Evolutionary conservation across 2,113 vertebrate species (phyloP), one percentile per base, ranked within the genome.

Genomic region (Genyomyrus donnyi): DNA sequence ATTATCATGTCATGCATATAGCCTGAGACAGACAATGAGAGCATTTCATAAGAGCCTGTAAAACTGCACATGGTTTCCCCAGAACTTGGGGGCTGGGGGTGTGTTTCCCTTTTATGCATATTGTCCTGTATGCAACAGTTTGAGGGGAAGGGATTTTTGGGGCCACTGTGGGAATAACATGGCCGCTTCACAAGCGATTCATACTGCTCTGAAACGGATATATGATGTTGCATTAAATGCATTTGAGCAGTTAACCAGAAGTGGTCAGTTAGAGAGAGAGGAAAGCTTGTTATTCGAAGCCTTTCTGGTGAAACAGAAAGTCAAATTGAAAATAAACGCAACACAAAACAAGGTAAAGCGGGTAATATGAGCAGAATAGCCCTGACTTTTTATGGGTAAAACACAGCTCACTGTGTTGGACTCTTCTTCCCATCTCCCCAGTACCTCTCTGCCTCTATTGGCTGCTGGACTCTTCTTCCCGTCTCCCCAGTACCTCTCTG

Each of bases 151-250:
- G 1, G 58, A n/a, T n/a, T 62, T 62, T 62, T 66, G 58, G 58
- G 7, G 3, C 24, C 7, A n/a, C n/a, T 66, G 24, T 66, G 58
- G 2, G n/a, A 13, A 66, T 27, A 66, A 27, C n/a, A 53, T 5
- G 17, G 3, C 2, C 10, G 98, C 96, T 98, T 98, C 97, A 98
- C 97, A 96, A 97, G 97, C 91, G 97, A 97, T 96, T 98, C 97
- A 93, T 98, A 98, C 95, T 98, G 97, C 96, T 98, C 97, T 98
- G 94, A 66, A 93, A 93, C 88, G 35, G 87, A 91, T 89, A 88
- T 42, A 39, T 6, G 53, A 19, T 27, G 9, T 62, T 11, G 24
- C 7, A 66, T 66, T 27, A 66, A 66, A 27, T 3, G 58, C 62
- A 2, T 66, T 66, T 5, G 35, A 27, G 87, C 35, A 42, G 52